Conservation (phyloP, 2,888 invertebrate genomes). For the Andrena chrysosceles region DNA sequence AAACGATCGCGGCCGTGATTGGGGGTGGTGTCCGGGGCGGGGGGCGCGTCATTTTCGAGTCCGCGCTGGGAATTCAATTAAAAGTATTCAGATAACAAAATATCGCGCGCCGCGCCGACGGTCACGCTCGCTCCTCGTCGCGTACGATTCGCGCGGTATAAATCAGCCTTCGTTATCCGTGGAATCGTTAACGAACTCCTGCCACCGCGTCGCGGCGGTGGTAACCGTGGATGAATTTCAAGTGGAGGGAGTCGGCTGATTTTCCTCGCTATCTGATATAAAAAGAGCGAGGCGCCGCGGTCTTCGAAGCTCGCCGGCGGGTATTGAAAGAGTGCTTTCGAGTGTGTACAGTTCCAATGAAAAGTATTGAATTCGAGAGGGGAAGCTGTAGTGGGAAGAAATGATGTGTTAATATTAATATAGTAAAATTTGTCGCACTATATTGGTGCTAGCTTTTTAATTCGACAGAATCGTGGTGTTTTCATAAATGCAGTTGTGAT, state of each 20-base stretch:
- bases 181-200: constrained; percentile 19
- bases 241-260: neutral
- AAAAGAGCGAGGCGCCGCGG: too few relatives aligned
- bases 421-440: too few relatives aligned
- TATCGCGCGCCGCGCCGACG: neutral
- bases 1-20: constrained; percentile 14
- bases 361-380: too few relatives aligned
- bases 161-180: constrained; percentile 14
- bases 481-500: neutral
- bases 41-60: neutral
- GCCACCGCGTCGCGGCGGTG: neutral
- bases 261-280: too few relatives aligned
- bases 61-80: constrained; percentile 23
- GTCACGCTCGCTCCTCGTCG: neutral
- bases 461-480: too few relatives aligned
- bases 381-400: too few relatives aligned
- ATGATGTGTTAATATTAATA: too few relatives aligned
- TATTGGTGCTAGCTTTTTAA: too few relatives aligned
- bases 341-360: too few relatives aligned
- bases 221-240: neutral
- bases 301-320: too few relatives aligned
- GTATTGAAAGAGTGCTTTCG: too few relatives aligned
- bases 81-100: constrained; percentile 17
- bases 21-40: neutral
- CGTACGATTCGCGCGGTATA: constrained; percentile 9